Evolutionary conservation across 2,113 vertebrate genomes (phyloP), one percentile per base, ranked within the genome.

Genomic region (Centrocercus urophasianus): DNA sequence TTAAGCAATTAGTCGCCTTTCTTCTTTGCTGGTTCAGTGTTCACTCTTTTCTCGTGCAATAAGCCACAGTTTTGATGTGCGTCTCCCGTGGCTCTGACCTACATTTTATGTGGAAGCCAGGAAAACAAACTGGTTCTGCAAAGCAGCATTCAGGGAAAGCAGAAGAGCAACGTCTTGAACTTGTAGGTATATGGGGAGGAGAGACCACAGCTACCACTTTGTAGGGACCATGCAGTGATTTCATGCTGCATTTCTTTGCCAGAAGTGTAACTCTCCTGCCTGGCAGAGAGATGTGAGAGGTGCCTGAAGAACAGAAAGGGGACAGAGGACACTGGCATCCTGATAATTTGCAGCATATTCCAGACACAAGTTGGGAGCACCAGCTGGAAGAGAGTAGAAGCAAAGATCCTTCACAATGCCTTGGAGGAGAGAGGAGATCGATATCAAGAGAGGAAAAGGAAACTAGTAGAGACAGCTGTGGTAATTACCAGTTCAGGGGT

Each of bases 61-160:
- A 90, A 90, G 74, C 90, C 73, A 22, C 75, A 59, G 6, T 90
- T 91, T 80, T 77, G 60, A 52, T 64, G 57, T 76, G 19, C 22
- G 18, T 71, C 65, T 93, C 40, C 61, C 42, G 10, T 19, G 52
- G 27, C 48, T 25, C 60, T 93, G 93, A 74, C 75, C 70, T 90
- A 30, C 28, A 76, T 95, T 91, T 93, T 67, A 27, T 69, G 70
- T 32, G 83, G 90, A 65, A 83, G 34, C 17, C 69, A 80, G 87
- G 91, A 83, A 90, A 90, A 80, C 8, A 86, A 88, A 43, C 2
- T 54, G 56, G 6, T 64, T 75, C 87, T 94, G 36, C 73, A 75
- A 70, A 50, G 50, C 0, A 8, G 16, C 27, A n/a, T 42, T 94
- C 30, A 50, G 59, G 73, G 56, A 83, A 59, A 80, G 85, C 69